Base-by-base conservation (phyloP, 2,113 vertebrate genomes). In the Orcinus orca region DNA sequence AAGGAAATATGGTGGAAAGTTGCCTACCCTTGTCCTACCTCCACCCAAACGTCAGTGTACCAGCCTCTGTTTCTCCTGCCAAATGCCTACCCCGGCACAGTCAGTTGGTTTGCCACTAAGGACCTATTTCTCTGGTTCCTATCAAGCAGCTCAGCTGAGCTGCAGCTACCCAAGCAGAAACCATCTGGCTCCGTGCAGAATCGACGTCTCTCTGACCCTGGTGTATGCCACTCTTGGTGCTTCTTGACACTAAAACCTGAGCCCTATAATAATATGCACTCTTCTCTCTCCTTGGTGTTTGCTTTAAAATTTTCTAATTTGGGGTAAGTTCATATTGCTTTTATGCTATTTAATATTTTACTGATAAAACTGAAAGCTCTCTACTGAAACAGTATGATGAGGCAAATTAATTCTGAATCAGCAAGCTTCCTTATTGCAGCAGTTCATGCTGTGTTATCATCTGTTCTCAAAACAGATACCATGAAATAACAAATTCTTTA, bases 381-480 rank as follows among this genome's bases (percentile, higher is more conserved):
- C 90, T 98, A 96, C 81, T 94, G 93, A 98, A 94, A 86, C 41
- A 77, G 38, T 0, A 8, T 65, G 94, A 98, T 97, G 97, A 98
- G 96, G 97, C 93, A 98, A 98, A 98, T 98, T 96, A 98, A 97
- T 88, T 98, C 88, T 87, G 91, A 98, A 98, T 97, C 98, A 98
- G 98, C 97, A 98, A 98, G 98, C 94, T 97, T 98, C 97, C 93
- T 90, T 96, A 97, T 3, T 98, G 96, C 23, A 97, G 97, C 87
- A 98, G 96, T 95, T 98, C 98, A 98, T 95, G 98, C 98, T 99
- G 98, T 96, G 98, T 84, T 97, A 96, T 98, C 98, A 98, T 98
- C 98, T 99, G 99, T 96, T 98, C 97, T 95, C 96, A 89, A 44
- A 67, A 96, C 70, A 53, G 33, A 97, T 38, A 65, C 58, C 33